phyloP scores from a whole-genome alignment of 2,797 vertebrate genomes.

The Myiotriccus ornatus region DNA sequence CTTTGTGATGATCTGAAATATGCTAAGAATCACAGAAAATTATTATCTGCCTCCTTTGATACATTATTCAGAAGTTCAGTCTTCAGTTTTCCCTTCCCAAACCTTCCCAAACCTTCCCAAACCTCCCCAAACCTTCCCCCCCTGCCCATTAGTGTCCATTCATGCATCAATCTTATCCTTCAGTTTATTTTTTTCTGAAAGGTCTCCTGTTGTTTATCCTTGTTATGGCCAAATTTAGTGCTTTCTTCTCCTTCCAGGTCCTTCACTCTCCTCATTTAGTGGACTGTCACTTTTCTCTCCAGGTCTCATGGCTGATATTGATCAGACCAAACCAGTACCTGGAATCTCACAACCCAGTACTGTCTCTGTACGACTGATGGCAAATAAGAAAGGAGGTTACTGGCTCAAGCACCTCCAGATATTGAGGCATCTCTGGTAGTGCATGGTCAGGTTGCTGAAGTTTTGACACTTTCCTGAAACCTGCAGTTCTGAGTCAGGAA shows the following conservation, averaged over 20 bases:
- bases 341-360: fast-evolving
- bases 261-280: neutral
- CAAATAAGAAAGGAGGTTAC: neutral
- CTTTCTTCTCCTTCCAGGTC: neutral
- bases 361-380: neutral
- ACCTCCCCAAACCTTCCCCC: no score
- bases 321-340: neutral
- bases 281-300: neutral
- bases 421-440: neutral
- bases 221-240: neutral
- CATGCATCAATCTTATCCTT: neutral
- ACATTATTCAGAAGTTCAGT: neutral
- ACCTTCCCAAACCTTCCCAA: no score
- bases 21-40: neutral
- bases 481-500: neutral
- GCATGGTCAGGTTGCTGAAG: neutral
- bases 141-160: no score
- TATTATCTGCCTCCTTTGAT: neutral
- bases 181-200: neutral
- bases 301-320: neutral
- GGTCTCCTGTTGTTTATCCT: neutral
- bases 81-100: no score
- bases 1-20: neutral
- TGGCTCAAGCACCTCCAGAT: neutral
- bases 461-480: neutral